Conservation (phyloP, 1,140 invertebrate genomes). For the Aphaenogaster floridana region DNA sequence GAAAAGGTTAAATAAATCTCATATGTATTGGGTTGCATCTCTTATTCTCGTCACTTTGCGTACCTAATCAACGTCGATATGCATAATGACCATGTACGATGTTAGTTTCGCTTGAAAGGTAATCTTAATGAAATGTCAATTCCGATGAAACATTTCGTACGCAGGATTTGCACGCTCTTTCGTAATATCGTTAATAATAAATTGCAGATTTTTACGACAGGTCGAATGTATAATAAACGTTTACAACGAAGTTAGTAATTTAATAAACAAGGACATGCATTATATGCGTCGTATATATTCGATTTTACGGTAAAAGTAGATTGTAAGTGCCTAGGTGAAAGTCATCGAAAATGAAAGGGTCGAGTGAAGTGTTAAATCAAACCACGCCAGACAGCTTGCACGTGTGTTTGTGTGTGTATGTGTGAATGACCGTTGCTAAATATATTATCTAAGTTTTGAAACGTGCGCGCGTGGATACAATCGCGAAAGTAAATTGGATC, state of each 20-base stretch:
- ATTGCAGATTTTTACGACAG: not conserved
- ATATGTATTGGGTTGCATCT: conserved; percentile 34
- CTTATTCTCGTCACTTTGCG: conserved; percentile 23
- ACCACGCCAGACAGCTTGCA: conserved; percentile 24
- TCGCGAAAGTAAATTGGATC: conserved; percentile 40
- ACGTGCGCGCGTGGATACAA: conserved; percentile 33
- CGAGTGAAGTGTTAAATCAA: conserved; percentile 67
- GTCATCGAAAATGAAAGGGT: conserved; percentile 74
- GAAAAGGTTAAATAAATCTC: conserved; percentile 58
- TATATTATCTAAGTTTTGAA: conserved; percentile 55
- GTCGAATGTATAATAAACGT: conserved; percentile 30
- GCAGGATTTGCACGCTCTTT: conserved; percentile 24
- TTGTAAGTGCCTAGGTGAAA: conserved; percentile 72
- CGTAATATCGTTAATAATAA: conserved; percentile 49
- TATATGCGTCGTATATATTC: conserved; percentile 43
- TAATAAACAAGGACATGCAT: conserved; percentile 46
- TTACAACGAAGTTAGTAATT: not conserved
- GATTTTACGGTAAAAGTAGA: conserved; percentile 74
- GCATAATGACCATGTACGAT: conserved; percentile 51
- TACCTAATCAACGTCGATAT: conserved; percentile 40
- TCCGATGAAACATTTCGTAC: conserved; percentile 22
- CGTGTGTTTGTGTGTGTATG: not conserved
- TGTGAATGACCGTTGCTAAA: conserved; percentile 14
- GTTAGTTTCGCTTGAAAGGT: conserved; percentile 34
- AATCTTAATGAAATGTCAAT: conserved; percentile 60